Conservation (phyloP, 2,888 invertebrate species). For the Oscheius onirici region DNA sequence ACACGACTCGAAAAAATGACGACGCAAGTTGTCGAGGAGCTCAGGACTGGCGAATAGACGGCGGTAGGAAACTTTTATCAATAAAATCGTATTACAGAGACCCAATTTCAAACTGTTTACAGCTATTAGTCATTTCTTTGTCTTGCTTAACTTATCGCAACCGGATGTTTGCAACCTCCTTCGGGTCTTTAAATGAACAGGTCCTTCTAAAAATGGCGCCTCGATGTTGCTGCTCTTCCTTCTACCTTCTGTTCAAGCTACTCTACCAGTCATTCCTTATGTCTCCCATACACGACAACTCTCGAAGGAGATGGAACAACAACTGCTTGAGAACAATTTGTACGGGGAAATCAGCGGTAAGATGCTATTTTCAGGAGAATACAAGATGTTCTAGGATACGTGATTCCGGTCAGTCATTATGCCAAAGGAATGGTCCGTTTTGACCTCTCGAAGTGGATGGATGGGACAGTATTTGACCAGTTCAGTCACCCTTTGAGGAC, state of each 20-base stretch:
- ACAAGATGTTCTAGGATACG: neutral
- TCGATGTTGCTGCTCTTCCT: neutral
- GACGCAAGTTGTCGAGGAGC: no score
- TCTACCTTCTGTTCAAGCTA: neutral
- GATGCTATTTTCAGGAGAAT: neutral
- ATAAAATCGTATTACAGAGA: no score
- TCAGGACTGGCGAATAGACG: no score
- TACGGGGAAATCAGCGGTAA: slow-evolving; percentile 8
- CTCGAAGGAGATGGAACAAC: neutral
- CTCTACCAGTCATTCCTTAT: neutral
- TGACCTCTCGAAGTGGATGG: slow-evolving; percentile 1
- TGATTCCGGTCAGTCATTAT: slow-evolving; percentile 2
- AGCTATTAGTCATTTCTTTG: no score
- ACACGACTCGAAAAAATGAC: no score
- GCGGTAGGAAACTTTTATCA: no score
- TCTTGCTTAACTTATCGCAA: no score
- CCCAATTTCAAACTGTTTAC: no score
- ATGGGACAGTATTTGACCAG: neutral
- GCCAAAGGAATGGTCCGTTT: slow-evolving; percentile 4
- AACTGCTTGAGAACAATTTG: neutral
- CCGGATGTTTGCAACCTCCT: no score
- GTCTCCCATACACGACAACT: neutral
- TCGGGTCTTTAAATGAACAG: no score
- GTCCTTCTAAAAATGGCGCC: no score
- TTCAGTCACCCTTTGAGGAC: neutral